Evolutionary conservation across 2,888 invertebrate genomes (phyloP), one percentile per base, ranked within the genome.

Genomic region (Resseliella maxima): DNA sequence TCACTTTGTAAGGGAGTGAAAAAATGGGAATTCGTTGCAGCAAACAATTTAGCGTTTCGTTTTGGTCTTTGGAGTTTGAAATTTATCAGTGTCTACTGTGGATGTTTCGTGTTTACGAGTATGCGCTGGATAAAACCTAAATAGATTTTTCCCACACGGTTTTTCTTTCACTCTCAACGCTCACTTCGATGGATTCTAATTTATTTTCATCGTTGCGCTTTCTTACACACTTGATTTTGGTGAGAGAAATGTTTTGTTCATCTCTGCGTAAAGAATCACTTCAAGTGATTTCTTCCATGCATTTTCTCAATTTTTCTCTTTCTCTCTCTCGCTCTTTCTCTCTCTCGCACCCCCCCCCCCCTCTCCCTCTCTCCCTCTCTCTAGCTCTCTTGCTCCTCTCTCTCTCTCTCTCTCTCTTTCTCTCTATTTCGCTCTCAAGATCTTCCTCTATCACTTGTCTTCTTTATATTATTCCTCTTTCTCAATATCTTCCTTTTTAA

Each of bases 51-150:
- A 72, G n/a, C 72, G 72, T 72, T 59, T 72, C 72, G 72, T 72
- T 72, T 72, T 72, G 72, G 72, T 72, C 72, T 31, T 72, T 72
- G 31, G 31, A 72, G 72, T 72, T 72, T 35, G 35, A 31, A 72
- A 72, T 72, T 72, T 72, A 72, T 72, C 72, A 72, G 72, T 72
- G 72, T 72, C 72, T 72, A 72, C 72, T 72, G 2, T 50, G 72
- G n/a, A 31, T 72, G 72, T 72, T 31, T 72, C 72, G 72, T 72
- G 72, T 72, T 72, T 72, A 72, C 72, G 72, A 72, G 72, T 59
- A 12, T 50, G 18, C 46, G 46, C 72, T 72, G 72, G 72, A 72
- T 72, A 72, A 72, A 35, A 72, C 72, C 72, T 31, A 72, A 72
- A 72, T 72, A 72, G 72, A 72, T 72, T 72, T 72, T 31, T 31